These are phyloP conservation scores for Pachypanchax playfairii DNA, from an alignment of 2,113 vertebrate species.

Conservation along the genomic window DNA sequence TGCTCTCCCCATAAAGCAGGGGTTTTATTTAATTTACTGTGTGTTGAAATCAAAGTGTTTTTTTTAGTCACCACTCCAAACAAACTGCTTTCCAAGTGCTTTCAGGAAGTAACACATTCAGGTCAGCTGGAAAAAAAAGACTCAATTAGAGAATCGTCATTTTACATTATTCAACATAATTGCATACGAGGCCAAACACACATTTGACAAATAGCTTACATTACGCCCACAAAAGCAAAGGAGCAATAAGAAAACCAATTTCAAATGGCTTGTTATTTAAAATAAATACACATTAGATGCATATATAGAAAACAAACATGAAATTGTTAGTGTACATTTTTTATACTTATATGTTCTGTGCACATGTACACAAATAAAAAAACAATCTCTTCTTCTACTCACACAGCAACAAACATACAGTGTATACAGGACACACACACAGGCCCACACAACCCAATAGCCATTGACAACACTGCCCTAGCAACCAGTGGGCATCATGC, in stretches of 20 bases:
- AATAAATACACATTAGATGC: slow-evolving; percentile 28
- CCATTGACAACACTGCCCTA: slow-evolving; percentile 80
- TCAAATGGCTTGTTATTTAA: slow-evolving; percentile 25
- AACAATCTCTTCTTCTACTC: slow-evolving; percentile 14
- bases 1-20: slow-evolving; percentile 3
- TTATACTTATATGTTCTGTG: slow-evolving; percentile 11
- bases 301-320: slow-evolving; percentile 40
- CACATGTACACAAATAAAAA: neutral
- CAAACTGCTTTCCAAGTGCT: slow-evolving; percentile 15
- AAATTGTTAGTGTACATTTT: slow-evolving; percentile 22
- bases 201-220: slow-evolving; percentile 1
- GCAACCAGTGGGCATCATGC: slow-evolving; percentile 82
- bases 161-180: slow-evolving; percentile 42
- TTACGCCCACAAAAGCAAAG: slow-evolving; percentile 28
- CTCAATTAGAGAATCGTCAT: slow-evolving; percentile 8
- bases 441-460: slow-evolving; percentile 72
- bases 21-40: slow-evolving; percentile 2
- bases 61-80: slow-evolving; percentile 5
- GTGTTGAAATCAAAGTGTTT: slow-evolving; percentile 11
- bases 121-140: slow-evolving; percentile 20
- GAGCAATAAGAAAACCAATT: slow-evolving; percentile 25
- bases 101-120: slow-evolving; percentile 34
- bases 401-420: slow-evolving; percentile 34
- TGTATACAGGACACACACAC: slow-evolving; percentile 56
- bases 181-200: slow-evolving; percentile 13